Conservation (phyloP, 2,113 vertebrate species). For the Brachypteracias leptosomus region DNA sequence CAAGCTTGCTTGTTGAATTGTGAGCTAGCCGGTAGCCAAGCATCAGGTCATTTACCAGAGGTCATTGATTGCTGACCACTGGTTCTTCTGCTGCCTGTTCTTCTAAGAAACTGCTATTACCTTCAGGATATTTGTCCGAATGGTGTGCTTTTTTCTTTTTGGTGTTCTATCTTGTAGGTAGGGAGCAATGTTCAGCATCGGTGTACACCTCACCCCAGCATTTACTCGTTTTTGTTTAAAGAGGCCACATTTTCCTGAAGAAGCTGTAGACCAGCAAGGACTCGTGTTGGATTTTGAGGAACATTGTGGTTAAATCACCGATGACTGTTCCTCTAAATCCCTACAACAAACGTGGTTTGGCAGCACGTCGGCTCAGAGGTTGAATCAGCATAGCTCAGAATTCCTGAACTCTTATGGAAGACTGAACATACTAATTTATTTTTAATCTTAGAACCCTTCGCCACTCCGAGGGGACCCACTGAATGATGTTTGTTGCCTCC, state of each 20-base stretch:
- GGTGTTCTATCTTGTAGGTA: not conserved
- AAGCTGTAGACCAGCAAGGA: not conserved
- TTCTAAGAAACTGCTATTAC: not conserved
- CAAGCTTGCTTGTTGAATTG: not conserved
- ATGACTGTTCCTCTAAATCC: not conserved
- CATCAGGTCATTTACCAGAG: not conserved
- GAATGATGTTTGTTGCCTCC: not conserved
- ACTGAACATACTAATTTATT: not conserved
- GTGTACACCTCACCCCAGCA: not conserved
- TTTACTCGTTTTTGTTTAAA: not conserved
- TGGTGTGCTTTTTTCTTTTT: accelerated
- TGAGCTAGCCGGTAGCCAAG: not conserved
- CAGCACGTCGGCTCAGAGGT: not conserved
- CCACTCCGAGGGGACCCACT: not conserved
- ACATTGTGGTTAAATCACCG: not conserved
- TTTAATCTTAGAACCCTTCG: not conserved
- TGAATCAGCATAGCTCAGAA: not conserved
- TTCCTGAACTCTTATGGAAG: not conserved
- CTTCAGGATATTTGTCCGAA: not conserved
- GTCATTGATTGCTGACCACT: not conserved
- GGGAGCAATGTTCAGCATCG: not conserved
- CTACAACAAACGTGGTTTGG: not conserved
- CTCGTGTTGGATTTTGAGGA: not conserved
- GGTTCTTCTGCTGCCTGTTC: not conserved
- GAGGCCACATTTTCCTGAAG: not conserved